Conservation (phyloP, 2,797 vertebrate genomes). For the Falco biarmicus region DNA sequence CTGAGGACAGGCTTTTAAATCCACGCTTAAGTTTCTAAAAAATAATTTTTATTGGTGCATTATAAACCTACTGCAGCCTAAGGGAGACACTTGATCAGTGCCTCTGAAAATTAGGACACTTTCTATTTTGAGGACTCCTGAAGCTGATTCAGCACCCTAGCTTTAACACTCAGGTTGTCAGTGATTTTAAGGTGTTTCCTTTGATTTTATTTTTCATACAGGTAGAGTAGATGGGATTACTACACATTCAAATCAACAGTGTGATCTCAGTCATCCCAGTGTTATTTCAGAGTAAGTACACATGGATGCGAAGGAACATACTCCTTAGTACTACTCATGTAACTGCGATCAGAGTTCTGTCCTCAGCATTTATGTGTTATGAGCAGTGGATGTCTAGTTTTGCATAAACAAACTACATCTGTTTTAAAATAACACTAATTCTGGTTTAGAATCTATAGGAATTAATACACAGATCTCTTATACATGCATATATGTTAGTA, state of each 20-base stretch:
- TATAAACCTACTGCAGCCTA: neutral
- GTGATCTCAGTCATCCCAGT: neutral
- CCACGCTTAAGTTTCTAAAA: neutral
- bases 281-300: neutral
- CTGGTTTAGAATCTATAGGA: neutral
- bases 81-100: neutral
- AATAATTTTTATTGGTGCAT: neutral
- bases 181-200: neutral
- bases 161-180: neutral
- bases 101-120: neutral
- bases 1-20: neutral
- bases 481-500: neutral
- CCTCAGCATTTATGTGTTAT: neutral
- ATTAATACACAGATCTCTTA: neutral
- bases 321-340: neutral
- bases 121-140: neutral
- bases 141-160: neutral
- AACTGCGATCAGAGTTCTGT: neutral
- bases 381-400: neutral
- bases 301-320: neutral
- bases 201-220: neutral
- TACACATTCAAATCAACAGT: neutral
- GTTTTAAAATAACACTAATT: neutral
- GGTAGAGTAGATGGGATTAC: neutral
- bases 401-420: neutral